These are phyloP conservation scores for Moxostoma hubbsi DNA, from an alignment of 2,797 vertebrate genomes.

Conservation along the genomic window DNA sequence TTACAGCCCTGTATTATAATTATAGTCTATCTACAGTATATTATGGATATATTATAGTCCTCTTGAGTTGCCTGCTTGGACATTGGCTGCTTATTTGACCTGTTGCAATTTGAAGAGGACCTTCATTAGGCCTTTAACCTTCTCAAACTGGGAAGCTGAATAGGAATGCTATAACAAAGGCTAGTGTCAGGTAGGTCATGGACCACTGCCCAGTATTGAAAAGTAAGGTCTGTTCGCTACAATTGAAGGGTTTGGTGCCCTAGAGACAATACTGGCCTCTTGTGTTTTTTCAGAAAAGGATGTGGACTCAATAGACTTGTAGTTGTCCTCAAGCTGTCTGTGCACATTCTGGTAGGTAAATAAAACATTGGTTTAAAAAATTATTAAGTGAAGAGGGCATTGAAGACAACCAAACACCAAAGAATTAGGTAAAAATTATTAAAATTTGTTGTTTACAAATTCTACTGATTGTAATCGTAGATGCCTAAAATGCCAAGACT, in stretches of 20 bases:
- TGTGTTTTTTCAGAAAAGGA: constrained; percentile 8
- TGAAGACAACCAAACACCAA: background rate
- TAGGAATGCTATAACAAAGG: constrained; percentile 24
- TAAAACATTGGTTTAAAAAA: background rate
- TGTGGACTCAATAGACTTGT: background rate
- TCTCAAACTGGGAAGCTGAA: constrained; percentile 16
- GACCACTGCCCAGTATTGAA: constrained; percentile 1
- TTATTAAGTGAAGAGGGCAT: background rate
- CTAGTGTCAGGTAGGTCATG: constrained; percentile 22
- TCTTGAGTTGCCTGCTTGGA: constrained; percentile 10
- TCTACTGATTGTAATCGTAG: no score
- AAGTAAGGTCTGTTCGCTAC: background rate
- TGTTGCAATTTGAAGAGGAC: constrained; percentile 25
- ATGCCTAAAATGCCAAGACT: no score
- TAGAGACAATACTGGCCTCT: constrained; percentile 18
- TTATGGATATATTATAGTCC: background rate
- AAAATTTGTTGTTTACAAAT: background rate
- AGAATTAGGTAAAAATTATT: background rate
- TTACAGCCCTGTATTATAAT: no score
- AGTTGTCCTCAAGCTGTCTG: background rate
- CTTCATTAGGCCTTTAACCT: constrained; percentile 41
- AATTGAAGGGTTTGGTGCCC: constrained; percentile 11
- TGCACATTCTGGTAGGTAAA: background rate
- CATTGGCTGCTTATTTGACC: constrained; percentile 37
- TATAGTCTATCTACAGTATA: no score